Base-by-base conservation (phyloP, 2,888 invertebrate species). In the Bursaphelenchus okinawaensis region DNA sequence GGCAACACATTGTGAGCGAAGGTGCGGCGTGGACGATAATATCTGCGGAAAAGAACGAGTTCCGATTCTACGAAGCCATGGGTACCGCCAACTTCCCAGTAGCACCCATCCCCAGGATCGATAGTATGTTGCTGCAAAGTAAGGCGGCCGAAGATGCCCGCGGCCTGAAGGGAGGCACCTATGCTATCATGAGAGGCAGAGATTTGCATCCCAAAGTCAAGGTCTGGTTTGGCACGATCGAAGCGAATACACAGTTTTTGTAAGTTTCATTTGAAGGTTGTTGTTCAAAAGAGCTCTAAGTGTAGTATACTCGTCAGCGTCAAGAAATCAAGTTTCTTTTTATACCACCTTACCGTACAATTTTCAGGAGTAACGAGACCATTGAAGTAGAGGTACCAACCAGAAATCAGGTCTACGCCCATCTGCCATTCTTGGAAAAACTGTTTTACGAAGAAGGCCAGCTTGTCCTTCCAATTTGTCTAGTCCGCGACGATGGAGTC, bases 11-110 rank as follows among this genome's bases (percentile, higher is more conserved):
- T 92, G 96, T 98, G 77, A 98, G 95, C 84, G 98, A 99, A 83
- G 96, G 96, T 6, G 96, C 98, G 0, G 95, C 96, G 77, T 99
- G 98, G 98, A 98, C 98, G 16, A 99, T 99, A 81, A 98, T 98
- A 83, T 94, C 94, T 66, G 98, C 98, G 8, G 98, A 98, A 84
- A 95, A 95, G 84, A 96, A 95, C 0, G 96, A 98, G 85, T 99
- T 98, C 85, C 93, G 94, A 82, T 98, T 96, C 84, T 96, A 90
- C 85, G 96, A 98, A 94, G 95, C 74, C 93, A 96, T 95, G 96
- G 96, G 12, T 92, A 95, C 52, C 91, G 95, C 26, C 88, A 91
- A 84, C 89, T 19, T 54, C 0, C 94, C 96, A 4, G 93, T 98
- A 4, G 95, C 96, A 0, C 98, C 98, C 0, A 95, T 96, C 23